Base-by-base conservation (phyloP, 2,797 vertebrate genomes). In the Pelochelys cantorii region DNA sequence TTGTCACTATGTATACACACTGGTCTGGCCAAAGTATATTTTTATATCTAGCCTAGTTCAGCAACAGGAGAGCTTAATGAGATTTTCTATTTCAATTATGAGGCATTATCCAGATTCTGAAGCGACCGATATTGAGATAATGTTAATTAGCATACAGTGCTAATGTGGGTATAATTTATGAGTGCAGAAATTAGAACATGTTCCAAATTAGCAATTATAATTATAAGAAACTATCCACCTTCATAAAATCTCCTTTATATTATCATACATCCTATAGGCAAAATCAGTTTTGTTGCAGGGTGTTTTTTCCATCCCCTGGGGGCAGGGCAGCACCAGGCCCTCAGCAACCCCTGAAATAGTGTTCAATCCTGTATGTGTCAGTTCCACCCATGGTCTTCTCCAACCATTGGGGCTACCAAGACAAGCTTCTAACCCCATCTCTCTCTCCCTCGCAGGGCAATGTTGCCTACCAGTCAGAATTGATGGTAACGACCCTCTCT, bases 131-230 rank as follows among this genome's bases (percentile, higher is more conserved):
- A 84, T 84, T 86, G 85, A 87, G 71, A 68, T 91, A 82, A 52
- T 83, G 94, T 95, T 93, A 95, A 94, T 94, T 96, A 94, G 68
- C 85, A 82, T 88, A 90, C 88, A 37, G 57, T 86, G 31, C 83
- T 85, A 84, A 79, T 2, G 82, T 81, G 75, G 84, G 52, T 54
- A 81, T 86, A 92, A 93, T 93, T 92, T 90, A 96, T 90, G 89
- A 94, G 65, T 91, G 86, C 31, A 94, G 52, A 89, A 92, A 95
- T 80, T 34, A 93, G 71, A 93, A 86, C 54, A 86, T 87, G 53
- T 78, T 95, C 87, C 81, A 82, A 25, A 34, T 42, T 93, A 90
- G 89, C 11, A 25, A 12, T 34, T 94, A 85, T 88, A 86, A 75
- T 83, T 83, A 87, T 85, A 87, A 90, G 75, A 95, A 90, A 6